Percentiles rank a stretch among this genome's conserved stretches.
phyloP scores from a whole-genome alignment of 92 coral and sea anemone genomes.

The Virgularia gustaviana region DNA sequence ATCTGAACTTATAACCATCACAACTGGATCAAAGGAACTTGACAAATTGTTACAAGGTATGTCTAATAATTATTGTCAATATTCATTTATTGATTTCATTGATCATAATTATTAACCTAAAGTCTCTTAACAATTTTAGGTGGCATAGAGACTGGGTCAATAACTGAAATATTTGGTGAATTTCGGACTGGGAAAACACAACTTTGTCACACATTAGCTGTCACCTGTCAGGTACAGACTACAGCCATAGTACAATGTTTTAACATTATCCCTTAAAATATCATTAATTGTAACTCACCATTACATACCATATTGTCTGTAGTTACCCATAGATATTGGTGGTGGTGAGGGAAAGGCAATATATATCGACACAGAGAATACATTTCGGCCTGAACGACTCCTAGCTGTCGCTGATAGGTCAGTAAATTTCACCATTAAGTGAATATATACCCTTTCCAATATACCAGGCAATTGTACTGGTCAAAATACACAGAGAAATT shows the following conservation, averaged over 20 bases:
- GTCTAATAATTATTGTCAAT: no score
- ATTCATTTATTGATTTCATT: no score
- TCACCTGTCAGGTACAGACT: slow-evolving; percentile 81
- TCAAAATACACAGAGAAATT: background rate
- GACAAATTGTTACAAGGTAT: slow-evolving; percentile 97
- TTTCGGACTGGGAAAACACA: slow-evolving; percentile 99
- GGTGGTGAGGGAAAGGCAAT: slow-evolving; percentile 99
- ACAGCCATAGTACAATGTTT: no score
- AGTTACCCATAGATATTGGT: slow-evolving; percentile 96
- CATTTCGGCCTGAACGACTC: slow-evolving; percentile 94
- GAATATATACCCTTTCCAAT: background rate
- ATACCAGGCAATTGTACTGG: no score
- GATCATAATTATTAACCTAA: no score
- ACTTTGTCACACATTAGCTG: slow-evolving; percentile 93
- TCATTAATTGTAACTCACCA: background rate
- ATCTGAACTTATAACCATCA: slow-evolving; percentile 79
- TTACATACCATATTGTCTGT: background rate
- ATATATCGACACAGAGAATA: slow-evolving; percentile 95
- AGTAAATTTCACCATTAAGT: background rate
- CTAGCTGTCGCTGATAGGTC: slow-evolving; percentile 97
- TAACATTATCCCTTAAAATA: background rate
- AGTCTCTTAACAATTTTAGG: no score
- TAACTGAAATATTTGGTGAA: slow-evolving; percentile 97
- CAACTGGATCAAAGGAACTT: slow-evolving; percentile 95
- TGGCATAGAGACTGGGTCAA: slow-evolving; percentile 96